Conservation (phyloP, 2,797 vertebrate species). For the Hybognathus amarus region DNA sequence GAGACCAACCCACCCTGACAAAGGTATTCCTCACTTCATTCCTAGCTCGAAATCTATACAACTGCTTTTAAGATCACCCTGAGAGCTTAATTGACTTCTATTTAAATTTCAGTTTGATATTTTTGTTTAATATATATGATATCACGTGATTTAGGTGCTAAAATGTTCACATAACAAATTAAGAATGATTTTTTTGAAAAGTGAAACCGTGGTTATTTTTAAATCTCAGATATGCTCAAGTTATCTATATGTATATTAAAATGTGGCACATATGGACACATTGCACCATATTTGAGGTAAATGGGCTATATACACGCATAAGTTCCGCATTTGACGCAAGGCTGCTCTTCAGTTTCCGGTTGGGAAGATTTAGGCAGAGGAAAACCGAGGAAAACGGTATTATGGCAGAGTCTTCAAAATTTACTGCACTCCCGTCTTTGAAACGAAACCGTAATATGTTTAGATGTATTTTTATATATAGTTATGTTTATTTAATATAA, state of each 20-base stretch:
- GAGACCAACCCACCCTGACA: conserved; percentile 50
- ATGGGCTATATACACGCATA: too few relatives aligned
- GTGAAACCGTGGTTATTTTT: not conserved
- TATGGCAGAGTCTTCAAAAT: too few relatives aligned
- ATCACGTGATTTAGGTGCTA: not conserved
- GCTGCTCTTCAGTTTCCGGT: too few relatives aligned
- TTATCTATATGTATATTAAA: not conserved
- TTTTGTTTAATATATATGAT: too few relatives aligned
- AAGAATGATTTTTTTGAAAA: not conserved
- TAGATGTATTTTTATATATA: too few relatives aligned
- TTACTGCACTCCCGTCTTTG: too few relatives aligned
- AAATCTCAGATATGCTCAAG: not conserved
- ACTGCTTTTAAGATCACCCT: not conserved
- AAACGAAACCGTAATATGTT: too few relatives aligned
- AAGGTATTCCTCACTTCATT: conserved; percentile 14
- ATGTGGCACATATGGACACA: not conserved
- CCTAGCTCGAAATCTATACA: not conserved
- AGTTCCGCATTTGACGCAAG: too few relatives aligned
- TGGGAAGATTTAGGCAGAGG: too few relatives aligned
- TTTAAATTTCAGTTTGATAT: not conserved
- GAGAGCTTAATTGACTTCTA: not conserved
- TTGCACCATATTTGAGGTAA: not conserved
- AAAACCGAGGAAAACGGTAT: too few relatives aligned
- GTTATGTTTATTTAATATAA: too few relatives aligned
- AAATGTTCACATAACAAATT: not conserved